Percentiles rank a stretch among this genome's conserved stretches.
These are phyloP conservation scores for Drosophila ironensis DNA, from an alignment of 1,140 invertebrate genomes.

Conservation along the genomic window DNA sequence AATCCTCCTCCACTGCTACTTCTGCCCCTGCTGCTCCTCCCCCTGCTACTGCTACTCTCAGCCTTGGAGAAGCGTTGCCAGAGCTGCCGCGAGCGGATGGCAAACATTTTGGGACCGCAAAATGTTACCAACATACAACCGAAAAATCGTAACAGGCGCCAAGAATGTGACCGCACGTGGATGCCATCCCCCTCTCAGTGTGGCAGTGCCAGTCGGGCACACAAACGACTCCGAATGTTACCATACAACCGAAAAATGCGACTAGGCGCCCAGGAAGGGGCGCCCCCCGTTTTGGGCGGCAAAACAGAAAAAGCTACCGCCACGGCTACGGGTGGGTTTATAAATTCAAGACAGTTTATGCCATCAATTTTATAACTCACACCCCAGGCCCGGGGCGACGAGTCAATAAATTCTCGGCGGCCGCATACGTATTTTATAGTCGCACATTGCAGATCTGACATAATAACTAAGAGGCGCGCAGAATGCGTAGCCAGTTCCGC, in stretches of 20 bases:
- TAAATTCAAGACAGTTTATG: constrained; percentile 78
- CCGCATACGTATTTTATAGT: constrained; percentile 79
- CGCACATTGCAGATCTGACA: constrained; percentile 81
- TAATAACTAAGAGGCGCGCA: constrained; percentile 80
- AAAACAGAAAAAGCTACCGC: neutral
- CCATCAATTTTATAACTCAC: constrained; percentile 80
- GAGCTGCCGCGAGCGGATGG: constrained; percentile 36
- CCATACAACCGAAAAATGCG: constrained; percentile 45
- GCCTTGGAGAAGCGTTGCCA: constrained; percentile 63
- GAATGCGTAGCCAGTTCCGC: constrained; percentile 63
- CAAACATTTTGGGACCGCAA: constrained; percentile 43
- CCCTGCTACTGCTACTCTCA: no score
- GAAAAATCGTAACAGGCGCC: constrained; percentile 55
- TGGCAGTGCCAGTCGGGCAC: neutral
- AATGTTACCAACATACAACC: constrained; percentile 79
- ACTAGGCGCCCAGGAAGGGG: constrained; percentile 38
- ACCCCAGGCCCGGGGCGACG: constrained; percentile 67
- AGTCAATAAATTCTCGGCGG: constrained; percentile 79
- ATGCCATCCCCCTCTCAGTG: neutral
- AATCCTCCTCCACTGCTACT: no score
- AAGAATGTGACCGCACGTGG: constrained; percentile 16
- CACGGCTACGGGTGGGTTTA: constrained; percentile 21
- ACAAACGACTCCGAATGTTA: constrained; percentile 43
- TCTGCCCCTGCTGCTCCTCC: no score
- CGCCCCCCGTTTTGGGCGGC: neutral